Conservation (phyloP, 2,113 vertebrate genomes). For the Anhinga anhinga region DNA sequence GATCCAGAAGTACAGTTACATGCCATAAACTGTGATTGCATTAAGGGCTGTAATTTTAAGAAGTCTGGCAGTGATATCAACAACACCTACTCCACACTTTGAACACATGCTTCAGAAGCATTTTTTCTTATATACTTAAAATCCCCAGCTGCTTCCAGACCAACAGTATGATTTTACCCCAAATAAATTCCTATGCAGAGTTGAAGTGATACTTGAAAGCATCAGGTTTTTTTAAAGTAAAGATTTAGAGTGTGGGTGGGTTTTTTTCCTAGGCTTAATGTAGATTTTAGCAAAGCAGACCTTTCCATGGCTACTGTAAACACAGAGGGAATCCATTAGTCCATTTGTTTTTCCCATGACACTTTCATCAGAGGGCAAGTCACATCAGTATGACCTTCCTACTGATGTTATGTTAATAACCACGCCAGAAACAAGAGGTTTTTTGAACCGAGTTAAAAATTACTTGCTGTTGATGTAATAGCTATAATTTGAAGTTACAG, state of each 20-base stretch:
- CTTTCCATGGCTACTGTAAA: background rate
- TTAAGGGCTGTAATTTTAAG: background rate
- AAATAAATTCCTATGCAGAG: background rate
- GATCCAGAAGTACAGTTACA: background rate
- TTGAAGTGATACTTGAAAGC: background rate
- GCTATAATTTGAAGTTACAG: background rate
- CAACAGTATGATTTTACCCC: background rate
- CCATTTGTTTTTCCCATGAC: conserved; percentile 51
- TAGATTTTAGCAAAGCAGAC: conserved; percentile 18
- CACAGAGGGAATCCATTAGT: background rate
- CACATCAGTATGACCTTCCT: background rate
- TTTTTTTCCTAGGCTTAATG: background rate
- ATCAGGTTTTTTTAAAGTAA: background rate
- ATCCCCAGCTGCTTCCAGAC: background rate
- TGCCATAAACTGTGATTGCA: background rate
- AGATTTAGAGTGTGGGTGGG: background rate
- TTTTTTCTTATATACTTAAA: background rate
- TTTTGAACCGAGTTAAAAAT: background rate
- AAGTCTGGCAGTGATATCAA: background rate
- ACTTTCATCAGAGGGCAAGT: background rate
- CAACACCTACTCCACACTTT: background rate
- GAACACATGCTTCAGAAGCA: background rate
- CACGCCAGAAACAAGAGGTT: background rate
- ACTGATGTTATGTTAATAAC: background rate
- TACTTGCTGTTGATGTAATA: background rate